A percentile compares a stretch with the other conserved stretches of the same genome.
These are phyloP conservation scores for Peromyscus polionotus DNA, from an alignment of 2,113 vertebrate species.

Conservation along the genomic window DNA sequence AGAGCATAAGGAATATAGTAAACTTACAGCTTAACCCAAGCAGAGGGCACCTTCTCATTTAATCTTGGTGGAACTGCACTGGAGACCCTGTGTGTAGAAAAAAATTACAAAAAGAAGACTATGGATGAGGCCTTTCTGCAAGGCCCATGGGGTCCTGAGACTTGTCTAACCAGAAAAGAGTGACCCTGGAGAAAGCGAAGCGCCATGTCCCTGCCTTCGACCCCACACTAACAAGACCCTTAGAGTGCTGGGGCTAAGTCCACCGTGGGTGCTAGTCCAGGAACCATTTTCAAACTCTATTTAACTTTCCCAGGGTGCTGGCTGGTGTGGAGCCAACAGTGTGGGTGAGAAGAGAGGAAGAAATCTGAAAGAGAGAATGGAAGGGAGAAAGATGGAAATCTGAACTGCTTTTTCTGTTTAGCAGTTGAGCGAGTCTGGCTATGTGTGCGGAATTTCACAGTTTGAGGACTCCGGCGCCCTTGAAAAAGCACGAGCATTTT, in stretches of 20 bases:
- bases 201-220: too few species aligned
- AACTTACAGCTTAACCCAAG: not conserved
- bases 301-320: not conserved
- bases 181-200: not conserved
- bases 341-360: not conserved
- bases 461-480: not conserved
- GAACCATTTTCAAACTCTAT: not conserved
- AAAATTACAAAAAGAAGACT: not conserved
- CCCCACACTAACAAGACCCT: not conserved
- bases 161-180: not conserved
- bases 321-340: not conserved
- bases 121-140: not conserved
- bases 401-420: not conserved
- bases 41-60: not conserved
- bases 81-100: not conserved
- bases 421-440: not conserved
- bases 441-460: constrained; percentile 18
- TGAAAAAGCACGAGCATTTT: constrained; percentile 52
- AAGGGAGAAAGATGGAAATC: not conserved
- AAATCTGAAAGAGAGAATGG: not conserved
- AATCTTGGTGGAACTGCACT: not conserved
- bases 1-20: not conserved
- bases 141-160: not conserved
- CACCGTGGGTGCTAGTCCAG: not conserved
- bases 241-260: not conserved